A percentile compares a stretch with the other conserved stretches of the same genome.
Conservation (phyloP, 2,888 invertebrate species). For the Eugnorisma glareosa region DNA sequence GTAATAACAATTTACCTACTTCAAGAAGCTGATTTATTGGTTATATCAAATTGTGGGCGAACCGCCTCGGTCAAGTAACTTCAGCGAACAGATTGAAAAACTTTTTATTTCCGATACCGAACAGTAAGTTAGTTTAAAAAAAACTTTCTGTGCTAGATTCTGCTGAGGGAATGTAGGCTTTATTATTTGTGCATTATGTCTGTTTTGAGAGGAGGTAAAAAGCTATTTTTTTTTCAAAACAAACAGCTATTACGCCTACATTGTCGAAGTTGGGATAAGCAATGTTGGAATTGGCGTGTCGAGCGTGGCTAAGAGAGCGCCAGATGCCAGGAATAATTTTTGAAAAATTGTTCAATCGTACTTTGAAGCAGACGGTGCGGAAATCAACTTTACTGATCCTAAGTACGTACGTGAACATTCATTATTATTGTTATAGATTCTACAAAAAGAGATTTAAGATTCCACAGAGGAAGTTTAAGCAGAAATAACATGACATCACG, state of each 20-base stretch:
- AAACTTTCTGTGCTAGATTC: slow-evolving; percentile 32
- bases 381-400: slow-evolving; percentile 16
- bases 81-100: slow-evolving; percentile 68
- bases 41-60: slow-evolving; percentile 61
- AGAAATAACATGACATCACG: too few relatives aligned
- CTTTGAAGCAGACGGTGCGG: slow-evolving; percentile 18
- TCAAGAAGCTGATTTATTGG: slow-evolving; percentile 63
- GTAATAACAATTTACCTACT: slow-evolving; percentile 56
- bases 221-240: slow-evolving; percentile 18
- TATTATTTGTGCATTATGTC: slow-evolving; percentile 36
- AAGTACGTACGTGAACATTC: background rate
- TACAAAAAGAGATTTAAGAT: background rate
- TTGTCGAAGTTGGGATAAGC: slow-evolving; percentile 44
- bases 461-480: background rate
- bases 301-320: slow-evolving; percentile 24
- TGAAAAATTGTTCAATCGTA: slow-evolving; percentile 38
- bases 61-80: slow-evolving; percentile 64
- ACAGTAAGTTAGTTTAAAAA: slow-evolving; percentile 49
- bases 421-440: background rate
- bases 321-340: slow-evolving; percentile 41
- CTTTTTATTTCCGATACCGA: slow-evolving; percentile 68
- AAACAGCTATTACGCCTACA: slow-evolving; percentile 41
- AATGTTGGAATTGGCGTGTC: slow-evolving; percentile 41
- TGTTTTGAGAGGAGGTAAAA: slow-evolving; percentile 16
- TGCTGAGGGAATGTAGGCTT: slow-evolving; percentile 38